A percentile compares a stretch with the other conserved stretches of the same genome.
Evolutionary conservation across 2,113 vertebrate species (phyloP).

Genomic region (Falcunculus frontatus): DNA sequence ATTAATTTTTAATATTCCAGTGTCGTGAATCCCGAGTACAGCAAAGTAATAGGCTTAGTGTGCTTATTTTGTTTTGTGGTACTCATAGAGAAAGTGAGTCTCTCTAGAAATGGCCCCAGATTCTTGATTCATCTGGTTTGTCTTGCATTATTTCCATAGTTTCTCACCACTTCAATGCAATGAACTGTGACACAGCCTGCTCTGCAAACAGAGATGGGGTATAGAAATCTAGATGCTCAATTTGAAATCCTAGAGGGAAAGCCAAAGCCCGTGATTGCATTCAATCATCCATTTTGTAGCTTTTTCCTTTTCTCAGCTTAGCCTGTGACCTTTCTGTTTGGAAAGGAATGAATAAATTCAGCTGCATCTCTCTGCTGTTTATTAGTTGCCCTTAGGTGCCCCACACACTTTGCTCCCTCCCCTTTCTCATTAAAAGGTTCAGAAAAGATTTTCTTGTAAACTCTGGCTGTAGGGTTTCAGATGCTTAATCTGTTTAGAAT

Average conservation of each 20-base stretch:
- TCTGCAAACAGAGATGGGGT: neutral
- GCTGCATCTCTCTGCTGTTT: neutral
- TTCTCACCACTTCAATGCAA: neutral
- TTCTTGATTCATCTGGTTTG: neutral
- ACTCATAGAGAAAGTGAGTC: neutral
- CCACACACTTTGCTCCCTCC: neutral
- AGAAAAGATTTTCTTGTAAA: neutral
- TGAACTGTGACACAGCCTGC: neutral
- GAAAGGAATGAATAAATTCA: neutral
- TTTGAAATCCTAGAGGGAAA: neutral
- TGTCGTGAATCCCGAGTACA: neutral
- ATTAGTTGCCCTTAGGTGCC: neutral
- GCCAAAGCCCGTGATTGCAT: neutral
- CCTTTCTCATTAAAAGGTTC: neutral
- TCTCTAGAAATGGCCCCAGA: neutral
- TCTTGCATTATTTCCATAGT: neutral
- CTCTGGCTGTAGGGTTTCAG: neutral
- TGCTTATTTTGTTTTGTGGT: neutral
- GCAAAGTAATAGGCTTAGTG: neutral
- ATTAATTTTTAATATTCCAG: rapidly evolving
- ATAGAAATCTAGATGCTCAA: neutral
- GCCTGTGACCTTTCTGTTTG: neutral
- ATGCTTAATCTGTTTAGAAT: neutral
- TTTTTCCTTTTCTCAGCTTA: neutral
- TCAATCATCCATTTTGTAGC: neutral